Evolutionary conservation across 2,888 invertebrate species (phyloP), one percentile per base, ranked within the genome.

Genomic region (Coenonympha glycerion): DNA sequence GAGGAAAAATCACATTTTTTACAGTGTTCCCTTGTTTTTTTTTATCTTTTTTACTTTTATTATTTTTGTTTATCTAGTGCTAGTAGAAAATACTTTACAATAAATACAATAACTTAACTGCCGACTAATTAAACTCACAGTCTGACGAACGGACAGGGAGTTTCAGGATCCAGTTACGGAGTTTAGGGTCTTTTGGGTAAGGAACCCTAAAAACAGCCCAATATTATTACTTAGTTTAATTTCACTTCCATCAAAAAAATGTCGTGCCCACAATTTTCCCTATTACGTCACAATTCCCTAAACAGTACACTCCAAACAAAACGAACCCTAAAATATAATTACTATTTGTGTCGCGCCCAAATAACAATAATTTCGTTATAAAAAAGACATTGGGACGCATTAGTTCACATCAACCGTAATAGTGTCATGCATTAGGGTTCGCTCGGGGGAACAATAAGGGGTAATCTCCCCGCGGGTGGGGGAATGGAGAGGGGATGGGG

Each of bases 371-470:
- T 65, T 67, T 67, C 57, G 65, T 70, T 69, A 69, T 69, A 71
- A 74, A 78, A 70, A 76, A 74, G 64, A 71, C 70, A 71, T 72
- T 69, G 67, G 62, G 62, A 59, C 61, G 65, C 73, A 75, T 79
- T 79, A 75, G 75, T 75, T 73, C 70, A 68, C 70, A 69, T 77
- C 72, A 65, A 69, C 70, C 63, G 72, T 81, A 81, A 82, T 82
- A 81, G 80, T 82, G 79, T 75, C 79, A 76, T 80, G 81, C 81
- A 80, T 84, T 84, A 80, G 73, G 72, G 67, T 66, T 62, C 71
- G 65, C 72, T 68, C 71, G 68, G 69, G 81, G 78, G 77, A 74
- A 76, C 76, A 76, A 81, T 82, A 76, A 80, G 78, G 83, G 83
- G 82, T 84, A 80, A 81, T 82, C 81, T 76, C 77, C 83, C 79